Evolutionary conservation across 1,140 invertebrate species (phyloP).

Genomic region (Polypedilum vanderplanki): DNA sequence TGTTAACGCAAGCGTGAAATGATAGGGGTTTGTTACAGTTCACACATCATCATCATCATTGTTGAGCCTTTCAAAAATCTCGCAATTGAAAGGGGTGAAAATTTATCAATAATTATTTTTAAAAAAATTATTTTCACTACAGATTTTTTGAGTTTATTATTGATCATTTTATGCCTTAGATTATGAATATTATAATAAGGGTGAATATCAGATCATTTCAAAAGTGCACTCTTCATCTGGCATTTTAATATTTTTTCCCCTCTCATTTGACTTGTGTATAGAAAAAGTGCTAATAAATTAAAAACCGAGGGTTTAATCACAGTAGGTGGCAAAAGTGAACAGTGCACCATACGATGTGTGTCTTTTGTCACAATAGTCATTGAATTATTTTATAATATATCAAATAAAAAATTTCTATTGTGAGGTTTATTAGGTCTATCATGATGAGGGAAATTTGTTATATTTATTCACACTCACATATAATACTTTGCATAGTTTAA

Average conservation of each 20-base stretch:
- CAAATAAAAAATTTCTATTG: neutral
- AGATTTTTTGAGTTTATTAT: neutral
- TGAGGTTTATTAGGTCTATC: no score
- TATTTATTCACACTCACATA: no score
- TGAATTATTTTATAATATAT: neutral
- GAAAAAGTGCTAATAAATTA: neutral
- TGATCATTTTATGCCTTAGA: neutral
- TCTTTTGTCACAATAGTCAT: neutral
- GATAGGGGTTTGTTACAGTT: slow-evolving; percentile 23
- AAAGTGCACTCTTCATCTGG: neutral
- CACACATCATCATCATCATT: slow-evolving; percentile 26
- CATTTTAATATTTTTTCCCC: no score
- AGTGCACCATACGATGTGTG: neutral
- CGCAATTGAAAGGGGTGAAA: neutral
- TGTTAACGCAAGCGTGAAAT: slow-evolving; percentile 15
- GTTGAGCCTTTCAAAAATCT: neutral
- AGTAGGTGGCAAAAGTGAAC: neutral
- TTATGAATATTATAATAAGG: neutral
- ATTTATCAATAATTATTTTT: slow-evolving; percentile 9
- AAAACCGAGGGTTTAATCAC: slow-evolving; percentile 11
- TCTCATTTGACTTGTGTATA: neutral
- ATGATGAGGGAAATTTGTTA: no score
- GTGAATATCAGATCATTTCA: neutral
- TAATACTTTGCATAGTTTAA: no score
- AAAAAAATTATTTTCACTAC: neutral